Conservation (phyloP, 2,113 vertebrate genomes). For the Hyperoodon ampullatus region DNA sequence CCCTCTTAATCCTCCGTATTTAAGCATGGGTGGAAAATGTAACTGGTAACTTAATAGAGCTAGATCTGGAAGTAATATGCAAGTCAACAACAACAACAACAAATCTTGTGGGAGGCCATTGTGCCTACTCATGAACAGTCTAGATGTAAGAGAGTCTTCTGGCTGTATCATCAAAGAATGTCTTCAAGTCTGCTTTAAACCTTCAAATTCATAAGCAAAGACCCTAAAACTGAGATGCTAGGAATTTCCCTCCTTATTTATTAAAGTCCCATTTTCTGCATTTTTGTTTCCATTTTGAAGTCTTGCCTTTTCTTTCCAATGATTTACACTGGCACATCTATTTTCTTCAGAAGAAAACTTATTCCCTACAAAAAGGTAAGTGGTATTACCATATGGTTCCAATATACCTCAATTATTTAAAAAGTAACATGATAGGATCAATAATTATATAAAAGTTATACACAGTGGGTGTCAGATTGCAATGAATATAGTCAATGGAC, state of each 20-base stretch:
- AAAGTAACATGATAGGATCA: background rate
- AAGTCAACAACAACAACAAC: background rate
- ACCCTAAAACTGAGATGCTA: background rate
- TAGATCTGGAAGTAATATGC: background rate
- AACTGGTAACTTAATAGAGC: background rate
- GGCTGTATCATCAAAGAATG: background rate
- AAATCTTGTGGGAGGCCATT: background rate
- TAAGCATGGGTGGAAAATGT: background rate
- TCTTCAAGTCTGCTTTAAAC: background rate
- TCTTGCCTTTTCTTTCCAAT: background rate
- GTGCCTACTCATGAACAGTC: background rate
- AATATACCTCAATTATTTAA: background rate
- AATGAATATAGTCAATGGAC: background rate
- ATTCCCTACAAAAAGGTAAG: background rate
- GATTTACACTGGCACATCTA: background rate
- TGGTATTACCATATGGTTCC: background rate
- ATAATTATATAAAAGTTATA: background rate
- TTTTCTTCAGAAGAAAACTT: background rate
- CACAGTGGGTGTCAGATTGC: background rate
- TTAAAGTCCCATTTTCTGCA: background rate
- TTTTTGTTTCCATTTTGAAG: background rate
- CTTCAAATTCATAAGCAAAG: constrained; percentile 1
- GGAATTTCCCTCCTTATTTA: background rate
- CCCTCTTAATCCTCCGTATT: background rate
- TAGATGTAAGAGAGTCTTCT: background rate